Evolutionary conservation across 2,888 invertebrate genomes (phyloP).

Genomic region (Resseliella maxima): DNA sequence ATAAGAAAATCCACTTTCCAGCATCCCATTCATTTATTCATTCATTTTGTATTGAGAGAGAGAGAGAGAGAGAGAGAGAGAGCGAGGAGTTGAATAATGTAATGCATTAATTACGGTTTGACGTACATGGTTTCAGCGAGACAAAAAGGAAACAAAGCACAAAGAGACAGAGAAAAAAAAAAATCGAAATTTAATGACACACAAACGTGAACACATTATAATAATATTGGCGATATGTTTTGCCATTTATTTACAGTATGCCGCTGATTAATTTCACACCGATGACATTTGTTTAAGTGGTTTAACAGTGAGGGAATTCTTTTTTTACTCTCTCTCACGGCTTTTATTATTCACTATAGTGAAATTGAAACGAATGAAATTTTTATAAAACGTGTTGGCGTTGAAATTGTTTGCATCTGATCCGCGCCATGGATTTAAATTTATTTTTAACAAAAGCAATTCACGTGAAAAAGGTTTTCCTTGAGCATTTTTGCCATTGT

Average conservation of each 20-base stretch:
- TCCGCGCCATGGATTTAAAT: neutral
- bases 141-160: no score
- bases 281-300: neutral
- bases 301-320: neutral
- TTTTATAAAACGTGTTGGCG: constrained; percentile 4
- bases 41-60: neutral
- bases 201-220: neutral
- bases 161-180: neutral
- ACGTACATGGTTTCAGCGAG: neutral
- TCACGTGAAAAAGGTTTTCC: constrained; percentile 1
- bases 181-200: neutral
- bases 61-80: no score
- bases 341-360: neutral
- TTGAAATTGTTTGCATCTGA: neutral
- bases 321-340: neutral
- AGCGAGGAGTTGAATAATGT: neutral
- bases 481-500: neutral
- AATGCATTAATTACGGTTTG: constrained; percentile 8
- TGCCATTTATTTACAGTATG: neutral
- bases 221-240: neutral
- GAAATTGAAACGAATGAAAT: neutral
- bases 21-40: neutral
- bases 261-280: neutral
- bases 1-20: neutral
- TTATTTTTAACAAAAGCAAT: neutral